phyloP scores from a whole-genome alignment of 2,797 vertebrate genomes.

The Malacoraja senta region DNA sequence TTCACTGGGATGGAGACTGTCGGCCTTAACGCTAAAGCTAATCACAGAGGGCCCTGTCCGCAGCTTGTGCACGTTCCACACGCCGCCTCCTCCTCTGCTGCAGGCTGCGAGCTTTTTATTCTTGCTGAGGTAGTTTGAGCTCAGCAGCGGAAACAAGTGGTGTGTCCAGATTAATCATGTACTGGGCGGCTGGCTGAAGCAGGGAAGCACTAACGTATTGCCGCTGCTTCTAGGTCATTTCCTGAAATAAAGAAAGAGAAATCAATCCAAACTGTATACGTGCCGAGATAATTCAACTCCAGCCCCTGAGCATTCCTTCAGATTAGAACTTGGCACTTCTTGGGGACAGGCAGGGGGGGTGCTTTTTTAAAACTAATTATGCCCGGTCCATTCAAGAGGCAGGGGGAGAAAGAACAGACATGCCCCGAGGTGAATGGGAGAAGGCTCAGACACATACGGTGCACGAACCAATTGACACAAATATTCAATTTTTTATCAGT shows the following conservation, averaged over 20 bases:
- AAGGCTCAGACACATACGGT: too few species aligned
- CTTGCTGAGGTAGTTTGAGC: conserved; percentile 90
- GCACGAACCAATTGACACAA: too few species aligned
- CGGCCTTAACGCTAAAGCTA: conserved; percentile 47
- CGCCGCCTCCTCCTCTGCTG: conserved; percentile 55
- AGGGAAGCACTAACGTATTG: conserved; percentile 76
- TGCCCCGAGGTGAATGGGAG: too few species aligned
- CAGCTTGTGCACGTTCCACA: conserved; percentile 51
- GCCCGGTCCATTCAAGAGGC: background rate
- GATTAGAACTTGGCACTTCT: background rate
- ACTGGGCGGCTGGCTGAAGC: conserved; percentile 64
- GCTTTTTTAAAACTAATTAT: background rate
- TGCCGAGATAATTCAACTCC: conserved; percentile 8
- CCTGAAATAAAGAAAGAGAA: conserved; percentile 62
- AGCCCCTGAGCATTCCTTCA: background rate
- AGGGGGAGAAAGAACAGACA: background rate
- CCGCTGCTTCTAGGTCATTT: conserved; percentile 98
- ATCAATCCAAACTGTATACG: conserved; percentile 40
- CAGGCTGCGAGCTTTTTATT: conserved; percentile 49
- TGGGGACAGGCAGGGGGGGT: too few species aligned
- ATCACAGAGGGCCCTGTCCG: conserved; percentile 42
- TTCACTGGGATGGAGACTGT: conserved; percentile 56
- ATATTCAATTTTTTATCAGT: too few species aligned
- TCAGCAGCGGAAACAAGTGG: conserved; percentile 70
- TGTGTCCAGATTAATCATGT: conserved; percentile 69